phyloP scores from a whole-genome alignment of 2,888 invertebrate genomes.

The Noctua comes region DNA sequence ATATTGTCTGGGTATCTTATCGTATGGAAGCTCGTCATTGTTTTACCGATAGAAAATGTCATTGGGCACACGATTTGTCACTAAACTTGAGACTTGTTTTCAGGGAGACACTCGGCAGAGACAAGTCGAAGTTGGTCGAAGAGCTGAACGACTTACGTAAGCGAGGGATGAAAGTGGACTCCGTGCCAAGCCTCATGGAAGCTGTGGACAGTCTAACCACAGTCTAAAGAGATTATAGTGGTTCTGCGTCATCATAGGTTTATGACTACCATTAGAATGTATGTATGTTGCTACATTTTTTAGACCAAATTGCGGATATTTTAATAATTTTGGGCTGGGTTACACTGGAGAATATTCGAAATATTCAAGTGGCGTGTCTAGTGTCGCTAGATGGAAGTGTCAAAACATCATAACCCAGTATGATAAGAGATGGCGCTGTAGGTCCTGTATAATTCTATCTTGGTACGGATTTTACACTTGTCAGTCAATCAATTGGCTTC shows the following conservation, averaged over 20 bases:
- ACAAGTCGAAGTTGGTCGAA: conserved; percentile 91
- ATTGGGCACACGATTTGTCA: background rate
- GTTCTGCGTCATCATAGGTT: conserved; percentile 9
- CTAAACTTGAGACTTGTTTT: conserved; percentile 64
- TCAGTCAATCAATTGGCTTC: background rate
- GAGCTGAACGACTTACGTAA: conserved; percentile 91
- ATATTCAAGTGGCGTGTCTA: background rate
- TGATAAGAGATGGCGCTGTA: conserved; percentile 37
- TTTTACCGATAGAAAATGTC: background rate
- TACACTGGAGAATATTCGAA: conserved; percentile 7
- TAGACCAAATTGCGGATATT: conserved; percentile 23
- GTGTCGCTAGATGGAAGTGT: background rate
- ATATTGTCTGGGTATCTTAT: background rate
- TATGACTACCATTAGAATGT: conserved; percentile 24
- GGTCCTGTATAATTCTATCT: background rate
- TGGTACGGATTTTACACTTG: background rate
- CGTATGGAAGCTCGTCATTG: background rate
- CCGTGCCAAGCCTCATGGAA: conserved; percentile 91
- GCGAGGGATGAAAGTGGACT: conserved; percentile 92
- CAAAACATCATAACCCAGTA: background rate
- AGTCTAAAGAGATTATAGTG: conserved; percentile 26
- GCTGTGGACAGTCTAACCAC: conserved; percentile 91
- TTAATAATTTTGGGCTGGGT: background rate
- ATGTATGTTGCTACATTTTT: conserved; percentile 20
- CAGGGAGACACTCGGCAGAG: conserved; percentile 92